Base-by-base conservation (phyloP, 2,113 vertebrate genomes). In the Cyphomyrus plagiostoma region DNA sequence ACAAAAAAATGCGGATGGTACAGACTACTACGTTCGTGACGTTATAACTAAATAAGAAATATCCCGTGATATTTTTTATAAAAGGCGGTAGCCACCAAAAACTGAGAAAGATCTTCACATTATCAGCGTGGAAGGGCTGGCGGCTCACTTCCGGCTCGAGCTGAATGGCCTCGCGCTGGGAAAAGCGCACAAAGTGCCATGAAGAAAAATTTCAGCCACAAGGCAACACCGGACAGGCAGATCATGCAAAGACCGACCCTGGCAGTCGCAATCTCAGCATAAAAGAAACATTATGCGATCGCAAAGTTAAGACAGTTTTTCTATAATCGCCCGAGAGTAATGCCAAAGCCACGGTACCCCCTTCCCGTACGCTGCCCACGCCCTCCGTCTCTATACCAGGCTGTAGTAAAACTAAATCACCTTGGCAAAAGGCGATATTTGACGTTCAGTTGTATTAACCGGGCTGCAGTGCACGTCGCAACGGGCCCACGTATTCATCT, bases 311-410 rank as follows among this genome's bases (percentile, higher is more conserved):
- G 62, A 23, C 39, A 39, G 42, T 86, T 86, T 30, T 26, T 66
- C 6, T 49, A 89, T 26, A 17, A 35, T 42, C 82, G 48, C 58
- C 66, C 58, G 13, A 49, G 62, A 50, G 70, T 82, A 90, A 91
- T 26, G 46, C 48, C 85, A 86, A 82, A 74, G 77, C 52, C 15
- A 35, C 85, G 85, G 85, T 53, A 30, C 85, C 77, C 77, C 90
- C 66, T 90, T 89, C 87, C 88, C 46, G n/a, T 39, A 45, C n/a
- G 91, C 66, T 93, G 93, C 95, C 94, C 95, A 95, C 96, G 94
- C 95, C 95, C 95, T 96, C 95, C 87, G 86, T 88, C 92, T 91
- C 92, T 92, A 91, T 92, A 83, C 91, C 48, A 89, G 91, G 92
- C 92, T 90, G 15, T 35, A 89, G 92, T 90, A 92, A 89, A 86